phyloP scores from a whole-genome alignment of 2,113 vertebrate genomes.

The Tupaia chinensis region DNA sequence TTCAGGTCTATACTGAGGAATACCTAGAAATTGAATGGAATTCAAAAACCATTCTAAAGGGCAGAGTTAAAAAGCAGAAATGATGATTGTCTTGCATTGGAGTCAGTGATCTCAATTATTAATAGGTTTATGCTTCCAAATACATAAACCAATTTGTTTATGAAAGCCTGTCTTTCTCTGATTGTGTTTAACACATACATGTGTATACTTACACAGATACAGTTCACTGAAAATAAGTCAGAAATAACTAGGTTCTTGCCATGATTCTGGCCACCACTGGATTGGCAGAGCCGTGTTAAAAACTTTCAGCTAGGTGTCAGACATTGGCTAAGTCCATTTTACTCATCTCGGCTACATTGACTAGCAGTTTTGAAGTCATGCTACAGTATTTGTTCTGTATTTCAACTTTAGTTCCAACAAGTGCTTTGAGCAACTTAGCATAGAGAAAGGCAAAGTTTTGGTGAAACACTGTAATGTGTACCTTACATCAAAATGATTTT shows the following conservation, averaged over 20 bases:
- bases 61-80: not conserved
- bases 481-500: not conserved
- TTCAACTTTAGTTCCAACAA: not conserved
- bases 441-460: not conserved
- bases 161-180: not conserved
- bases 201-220: not conserved
- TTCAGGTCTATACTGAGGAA: not conserved
- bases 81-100: not conserved
- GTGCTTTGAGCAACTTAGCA: not conserved
- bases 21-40: not conserved
- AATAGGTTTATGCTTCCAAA: not conserved
- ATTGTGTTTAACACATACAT: not conserved
- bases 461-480: not conserved
- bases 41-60: not conserved
- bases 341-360: not conserved
- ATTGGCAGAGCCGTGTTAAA: not conserved
- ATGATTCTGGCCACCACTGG: not conserved
- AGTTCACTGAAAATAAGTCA: not conserved
- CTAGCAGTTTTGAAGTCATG: not conserved
- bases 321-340: accelerated
- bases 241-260: not conserved
- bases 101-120: not conserved
- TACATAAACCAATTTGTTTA: not conserved
- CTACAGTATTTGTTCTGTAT: not conserved
- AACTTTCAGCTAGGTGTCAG: not conserved